Evolutionary conservation across 2,888 invertebrate species (phyloP).

Genomic region (Xestia ashworthii): DNA sequence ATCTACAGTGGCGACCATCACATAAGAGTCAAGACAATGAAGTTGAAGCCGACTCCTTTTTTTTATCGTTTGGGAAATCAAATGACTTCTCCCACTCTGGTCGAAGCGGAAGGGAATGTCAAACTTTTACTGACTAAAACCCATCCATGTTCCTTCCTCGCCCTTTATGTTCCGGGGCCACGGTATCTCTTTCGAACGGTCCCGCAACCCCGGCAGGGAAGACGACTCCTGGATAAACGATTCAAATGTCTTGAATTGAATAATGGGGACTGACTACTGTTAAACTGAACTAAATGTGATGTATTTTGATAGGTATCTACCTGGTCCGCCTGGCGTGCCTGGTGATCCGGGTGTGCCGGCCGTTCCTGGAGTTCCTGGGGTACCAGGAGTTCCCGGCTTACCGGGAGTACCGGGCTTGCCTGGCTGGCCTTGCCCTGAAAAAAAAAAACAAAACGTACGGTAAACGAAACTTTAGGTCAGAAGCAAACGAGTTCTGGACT

Average conservation of each 20-base stretch:
- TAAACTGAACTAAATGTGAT: background rate
- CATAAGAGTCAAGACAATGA: background rate
- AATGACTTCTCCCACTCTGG: no score
- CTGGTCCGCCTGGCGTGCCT: conserved; percentile 71
- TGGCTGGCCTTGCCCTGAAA: conserved; percentile 64
- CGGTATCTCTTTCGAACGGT: no score
- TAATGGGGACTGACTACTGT: background rate
- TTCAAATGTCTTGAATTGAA: background rate
- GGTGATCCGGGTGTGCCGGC: conserved; percentile 76
- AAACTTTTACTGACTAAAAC: no score
- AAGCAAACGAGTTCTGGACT: background rate
- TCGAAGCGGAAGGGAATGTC: no score
- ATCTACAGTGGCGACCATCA: background rate
- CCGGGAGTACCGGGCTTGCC: conserved; percentile 67
- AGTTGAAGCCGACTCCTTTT: background rate
- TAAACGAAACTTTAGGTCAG: background rate
- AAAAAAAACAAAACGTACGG: background rate
- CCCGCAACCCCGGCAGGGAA: no score
- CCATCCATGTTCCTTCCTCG: no score
- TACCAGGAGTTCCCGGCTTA: conserved; percentile 61
- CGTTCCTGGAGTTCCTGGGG: conserved; percentile 70
- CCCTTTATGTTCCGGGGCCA: no score
- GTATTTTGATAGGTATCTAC: conserved; percentile 32
- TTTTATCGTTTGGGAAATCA: no score
- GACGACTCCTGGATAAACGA: background rate